These are phyloP conservation scores for Perodicticus potto DNA, from an alignment of 2,797 vertebrate genomes.

Conservation along the genomic window DNA sequence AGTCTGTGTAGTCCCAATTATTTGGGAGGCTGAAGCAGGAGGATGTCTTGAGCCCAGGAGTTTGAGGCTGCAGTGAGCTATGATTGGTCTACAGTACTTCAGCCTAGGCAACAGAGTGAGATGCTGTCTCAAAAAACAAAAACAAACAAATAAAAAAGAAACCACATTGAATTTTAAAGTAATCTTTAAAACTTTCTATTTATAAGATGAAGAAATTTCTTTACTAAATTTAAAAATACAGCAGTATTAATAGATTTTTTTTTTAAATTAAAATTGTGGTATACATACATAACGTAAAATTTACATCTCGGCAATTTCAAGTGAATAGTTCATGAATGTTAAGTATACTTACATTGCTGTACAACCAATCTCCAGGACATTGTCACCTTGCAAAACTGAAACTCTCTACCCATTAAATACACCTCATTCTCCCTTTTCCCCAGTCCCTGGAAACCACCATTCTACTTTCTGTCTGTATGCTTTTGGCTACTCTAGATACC, in stretches of 20 bases:
- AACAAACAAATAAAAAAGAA: not conserved
- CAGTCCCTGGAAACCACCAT: not conserved
- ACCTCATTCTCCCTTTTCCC: not conserved
- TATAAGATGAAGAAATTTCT: not conserved
- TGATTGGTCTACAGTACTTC: not conserved
- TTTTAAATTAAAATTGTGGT: not conserved
- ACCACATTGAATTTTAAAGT: not conserved
- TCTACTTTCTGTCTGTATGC: not conserved
- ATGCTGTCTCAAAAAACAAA: not conserved
- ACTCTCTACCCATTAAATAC: not conserved
- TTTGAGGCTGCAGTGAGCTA: not conserved
- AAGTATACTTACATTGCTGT: not conserved
- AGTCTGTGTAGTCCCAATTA: not conserved
- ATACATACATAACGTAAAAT: not conserved
- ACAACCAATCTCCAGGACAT: not conserved
- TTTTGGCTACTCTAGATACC: not conserved
- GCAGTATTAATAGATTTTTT: not conserved
- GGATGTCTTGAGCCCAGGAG: not conserved
- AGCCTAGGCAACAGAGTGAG: not conserved
- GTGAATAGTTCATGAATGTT: not conserved
- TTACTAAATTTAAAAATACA: not conserved
- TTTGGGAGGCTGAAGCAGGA: not conserved
- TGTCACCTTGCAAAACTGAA: not conserved
- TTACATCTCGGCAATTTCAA: not conserved
- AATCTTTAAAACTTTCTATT: slow-evolving; percentile 3